Evolutionary conservation across 2,113 vertebrate genomes (phyloP).

Genomic region (Psammodynastes pulverulentus): DNA sequence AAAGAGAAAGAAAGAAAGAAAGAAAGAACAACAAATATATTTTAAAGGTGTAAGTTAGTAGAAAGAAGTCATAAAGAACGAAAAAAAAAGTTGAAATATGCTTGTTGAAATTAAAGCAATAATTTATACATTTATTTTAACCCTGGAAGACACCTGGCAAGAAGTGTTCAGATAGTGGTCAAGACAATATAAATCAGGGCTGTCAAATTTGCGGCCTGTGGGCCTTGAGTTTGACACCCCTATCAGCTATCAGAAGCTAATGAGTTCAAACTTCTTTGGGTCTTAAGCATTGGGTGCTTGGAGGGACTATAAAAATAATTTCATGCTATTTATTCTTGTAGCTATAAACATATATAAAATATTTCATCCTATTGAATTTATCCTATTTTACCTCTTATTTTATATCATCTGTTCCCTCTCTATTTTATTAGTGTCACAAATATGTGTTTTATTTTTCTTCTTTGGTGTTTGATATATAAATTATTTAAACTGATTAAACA

Average conservation of each 20-base stretch:
- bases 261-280: neutral
- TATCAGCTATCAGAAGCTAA: neutral
- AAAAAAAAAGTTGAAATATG: neutral
- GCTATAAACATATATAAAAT: neutral
- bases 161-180: neutral
- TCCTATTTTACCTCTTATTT: neutral
- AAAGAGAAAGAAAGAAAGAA: no score
- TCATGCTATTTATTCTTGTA: neutral
- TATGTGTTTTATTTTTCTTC: neutral
- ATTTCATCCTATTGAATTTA: neutral
- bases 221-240: no score
- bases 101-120: neutral
- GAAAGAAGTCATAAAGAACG: no score
- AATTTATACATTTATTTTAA: neutral
- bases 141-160: neutral
- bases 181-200: neutral
- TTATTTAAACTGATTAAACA: neutral
- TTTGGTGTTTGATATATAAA: neutral
- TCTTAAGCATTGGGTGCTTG: neutral
- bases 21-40: no score
- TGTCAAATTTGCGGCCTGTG: neutral
- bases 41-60: no score
- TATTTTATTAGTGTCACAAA: neutral
- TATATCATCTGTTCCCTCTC: neutral
- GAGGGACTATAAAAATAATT: neutral